Conservation (phyloP, 1,140 invertebrate species). For the Ostrea edulis region DNA sequence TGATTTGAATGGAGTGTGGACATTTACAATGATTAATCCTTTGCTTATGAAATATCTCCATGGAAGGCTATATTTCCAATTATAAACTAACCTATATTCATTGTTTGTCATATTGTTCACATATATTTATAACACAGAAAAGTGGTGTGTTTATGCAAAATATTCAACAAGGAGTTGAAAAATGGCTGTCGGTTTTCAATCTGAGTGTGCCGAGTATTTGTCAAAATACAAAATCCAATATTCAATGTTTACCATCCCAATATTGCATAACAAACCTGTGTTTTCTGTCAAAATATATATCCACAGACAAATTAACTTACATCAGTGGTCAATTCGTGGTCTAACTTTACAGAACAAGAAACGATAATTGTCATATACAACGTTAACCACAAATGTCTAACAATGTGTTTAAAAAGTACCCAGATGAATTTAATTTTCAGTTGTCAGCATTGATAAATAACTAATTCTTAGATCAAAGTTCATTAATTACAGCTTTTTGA, state of each 20-base stretch:
- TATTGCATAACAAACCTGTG: not conserved
- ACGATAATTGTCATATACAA: not conserved
- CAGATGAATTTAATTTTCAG: not conserved
- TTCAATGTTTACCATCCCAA: not conserved
- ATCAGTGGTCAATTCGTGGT: not conserved
- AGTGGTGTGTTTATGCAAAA: not conserved
- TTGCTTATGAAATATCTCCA: not conserved
- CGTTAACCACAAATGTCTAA: not conserved
- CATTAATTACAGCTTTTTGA: not conserved
- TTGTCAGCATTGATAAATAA: not conserved
- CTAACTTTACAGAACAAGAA: not conserved
- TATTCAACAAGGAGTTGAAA: not conserved
- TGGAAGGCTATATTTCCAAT: not conserved
- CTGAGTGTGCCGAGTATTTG: not conserved
- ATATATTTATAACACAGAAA: not conserved
- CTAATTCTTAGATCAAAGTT: not conserved
- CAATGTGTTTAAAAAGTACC: not conserved
- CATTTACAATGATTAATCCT: conserved; percentile 38
- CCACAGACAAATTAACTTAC: not conserved
- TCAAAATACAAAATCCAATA: not conserved
- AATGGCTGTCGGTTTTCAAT: too few relatives aligned
- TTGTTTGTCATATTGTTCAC: not conserved
- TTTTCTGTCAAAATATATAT: not conserved
- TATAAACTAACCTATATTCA: conserved; percentile 8
- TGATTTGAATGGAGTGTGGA: conserved; percentile 41